Percentiles rank a stretch among this genome's conserved stretches.
Conservation (phyloP, 2,888 invertebrate species). For the Heliconius aoede region DNA sequence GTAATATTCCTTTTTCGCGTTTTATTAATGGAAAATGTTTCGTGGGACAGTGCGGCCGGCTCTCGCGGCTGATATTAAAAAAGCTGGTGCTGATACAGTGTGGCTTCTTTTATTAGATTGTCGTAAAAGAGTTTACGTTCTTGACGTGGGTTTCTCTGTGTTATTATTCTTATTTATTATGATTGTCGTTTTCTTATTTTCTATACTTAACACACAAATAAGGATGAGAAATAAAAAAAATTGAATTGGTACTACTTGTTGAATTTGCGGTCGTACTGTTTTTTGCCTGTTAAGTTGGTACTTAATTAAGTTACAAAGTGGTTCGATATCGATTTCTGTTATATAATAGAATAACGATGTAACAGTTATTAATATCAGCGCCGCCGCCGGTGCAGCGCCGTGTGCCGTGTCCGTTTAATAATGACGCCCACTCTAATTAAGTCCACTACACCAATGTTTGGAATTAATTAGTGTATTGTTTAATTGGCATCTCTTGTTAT, state of each 20-base stretch:
- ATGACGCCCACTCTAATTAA: constrained; percentile 76
- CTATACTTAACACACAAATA: not conserved
- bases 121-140: constrained; percentile 72
- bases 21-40: constrained; percentile 85
- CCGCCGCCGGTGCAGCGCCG: constrained; percentile 44
- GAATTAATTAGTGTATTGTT: constrained; percentile 84
- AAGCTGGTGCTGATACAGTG: constrained; percentile 70
- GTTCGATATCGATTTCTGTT: constrained; percentile 33
- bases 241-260: too few relatives aligned
- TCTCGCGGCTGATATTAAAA: constrained; percentile 81
- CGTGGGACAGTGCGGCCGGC: constrained; percentile 79
- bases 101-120: constrained; percentile 76
- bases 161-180: constrained; percentile 42
- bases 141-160: constrained; percentile 50
- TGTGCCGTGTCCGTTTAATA: constrained; percentile 56
- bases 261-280: not conserved
- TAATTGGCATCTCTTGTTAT: constrained; percentile 84
- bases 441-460: constrained; percentile 84
- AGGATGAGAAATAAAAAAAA: not conserved
- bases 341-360: constrained; percentile 45
- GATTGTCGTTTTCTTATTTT: not conserved
- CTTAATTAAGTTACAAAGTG: not conserved
- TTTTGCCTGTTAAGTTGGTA: not conserved
- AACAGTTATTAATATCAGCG: constrained; percentile 59
- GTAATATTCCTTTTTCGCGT: constrained; percentile 85